Conservation (phyloP, 2,113 vertebrate genomes). For the Aegypius monachus region DNA sequence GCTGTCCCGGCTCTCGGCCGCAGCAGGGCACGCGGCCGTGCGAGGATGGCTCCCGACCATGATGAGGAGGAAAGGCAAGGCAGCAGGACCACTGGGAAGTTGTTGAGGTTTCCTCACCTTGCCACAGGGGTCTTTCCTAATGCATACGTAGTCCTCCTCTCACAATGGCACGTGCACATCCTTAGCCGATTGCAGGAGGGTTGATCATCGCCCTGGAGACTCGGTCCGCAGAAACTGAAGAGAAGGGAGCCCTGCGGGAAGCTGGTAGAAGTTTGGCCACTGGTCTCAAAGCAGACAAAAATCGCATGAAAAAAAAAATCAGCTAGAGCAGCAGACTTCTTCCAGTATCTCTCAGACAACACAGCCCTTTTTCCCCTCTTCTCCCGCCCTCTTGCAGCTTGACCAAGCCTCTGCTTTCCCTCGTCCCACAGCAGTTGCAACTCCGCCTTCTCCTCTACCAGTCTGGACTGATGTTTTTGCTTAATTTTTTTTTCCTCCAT, state of each 20-base stretch:
- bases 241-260: neutral
- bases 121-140: neutral
- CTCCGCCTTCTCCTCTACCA: neutral
- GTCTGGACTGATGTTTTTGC: neutral
- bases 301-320: neutral
- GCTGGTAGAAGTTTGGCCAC: neutral
- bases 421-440: fast-evolving
- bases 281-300: neutral
- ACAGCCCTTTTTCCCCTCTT: neutral
- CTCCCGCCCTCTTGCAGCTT: neutral
- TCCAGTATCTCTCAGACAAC: neutral
- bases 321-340: neutral
- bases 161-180: fast-evolving
- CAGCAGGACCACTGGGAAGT: neutral
- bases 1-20: neutral
- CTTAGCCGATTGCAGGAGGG: neutral
- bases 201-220: neutral
- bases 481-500: neutral
- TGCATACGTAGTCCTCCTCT: neutral
- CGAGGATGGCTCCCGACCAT: fast-evolving
- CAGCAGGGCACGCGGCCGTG: fast-evolving
- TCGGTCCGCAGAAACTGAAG: neutral
- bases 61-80: neutral
- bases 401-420: neutral
- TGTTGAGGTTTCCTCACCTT: neutral